Conservation (phyloP, 2,888 invertebrate species). For the Acleris literana region DNA sequence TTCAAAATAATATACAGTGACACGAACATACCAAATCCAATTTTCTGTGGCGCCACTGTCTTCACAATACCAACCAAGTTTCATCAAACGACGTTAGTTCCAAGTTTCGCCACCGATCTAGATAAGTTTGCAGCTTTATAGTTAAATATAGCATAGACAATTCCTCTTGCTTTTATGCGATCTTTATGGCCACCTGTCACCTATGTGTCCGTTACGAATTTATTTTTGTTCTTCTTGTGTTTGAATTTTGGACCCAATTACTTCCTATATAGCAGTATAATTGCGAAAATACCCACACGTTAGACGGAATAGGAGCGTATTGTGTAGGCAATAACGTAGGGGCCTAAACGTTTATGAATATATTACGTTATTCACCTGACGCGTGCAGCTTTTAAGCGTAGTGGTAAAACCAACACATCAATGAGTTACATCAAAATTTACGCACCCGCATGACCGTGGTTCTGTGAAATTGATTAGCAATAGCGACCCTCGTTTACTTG, state of each 20-base stretch:
- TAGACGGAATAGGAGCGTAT: no score
- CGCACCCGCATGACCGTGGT: no score
- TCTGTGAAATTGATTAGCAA: no score
- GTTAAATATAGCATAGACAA: slow-evolving; percentile 27
- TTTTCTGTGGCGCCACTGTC: slow-evolving; percentile 3
- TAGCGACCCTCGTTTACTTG: no score
- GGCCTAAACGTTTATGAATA: no score
- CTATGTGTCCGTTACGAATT: slow-evolving; percentile 3
- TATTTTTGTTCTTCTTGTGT: slow-evolving; percentile 16
- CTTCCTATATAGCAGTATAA: no score
- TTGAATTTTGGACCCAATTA: slow-evolving; percentile 5
- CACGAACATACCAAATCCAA: slow-evolving; percentile 1
- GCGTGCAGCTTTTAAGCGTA: no score
- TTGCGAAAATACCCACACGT: no score
- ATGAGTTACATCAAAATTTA: no score
- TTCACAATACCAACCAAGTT: neutral
- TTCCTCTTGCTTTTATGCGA: slow-evolving; percentile 22
- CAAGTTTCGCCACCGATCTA: neutral
- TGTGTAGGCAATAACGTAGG: no score
- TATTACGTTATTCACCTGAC: no score
- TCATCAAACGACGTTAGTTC: neutral
- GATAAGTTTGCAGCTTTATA: slow-evolving; percentile 6
- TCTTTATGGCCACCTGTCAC: slow-evolving; percentile 31
- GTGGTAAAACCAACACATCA: no score
- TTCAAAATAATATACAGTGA: slow-evolving; percentile 8